Base-by-base conservation (phyloP, 2,113 vertebrate genomes). In the Ramphastos sulfuratus region DNA sequence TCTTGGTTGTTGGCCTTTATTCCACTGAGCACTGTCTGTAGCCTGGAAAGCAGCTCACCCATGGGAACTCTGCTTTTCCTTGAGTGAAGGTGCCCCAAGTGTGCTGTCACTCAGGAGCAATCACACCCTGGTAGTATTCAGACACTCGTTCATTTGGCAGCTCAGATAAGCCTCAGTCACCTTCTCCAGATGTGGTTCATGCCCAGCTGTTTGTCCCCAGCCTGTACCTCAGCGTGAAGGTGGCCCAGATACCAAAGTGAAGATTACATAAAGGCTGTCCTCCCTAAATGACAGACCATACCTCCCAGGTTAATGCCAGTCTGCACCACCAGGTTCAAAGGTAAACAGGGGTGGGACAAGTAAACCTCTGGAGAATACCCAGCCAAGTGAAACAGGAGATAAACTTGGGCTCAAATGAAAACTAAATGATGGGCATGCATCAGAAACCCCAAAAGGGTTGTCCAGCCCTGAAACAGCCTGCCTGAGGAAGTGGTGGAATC, bases 391-490 rank as follows among this genome's bases (percentile, higher is more conserved):
- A 83, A 73, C 15, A 18, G 3, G 18, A 73, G 31, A 75, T 58
- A 33, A 82, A 55, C 31, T 42, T 18, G 19, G 27, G 25, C 21
- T 67, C 61, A 31, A 50, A 31, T 14, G 37, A 83, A 58, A 24
- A 55, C 76, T 39, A 73, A 1, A 55, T 3, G 2, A 27, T 10
- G 20, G n/a, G 11, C 9, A 1, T 18, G 27, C 1, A 0, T 42
- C 85, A 73, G 39, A 64, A 65, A 30, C 17, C 27, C 39, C 8
- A 6, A 5, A 30, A 19, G 27, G 17, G 7, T 28, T 64, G 37
- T 64, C 24, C 15, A 42, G 61, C 15, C 7, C 61, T 64, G 25
- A 5, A 25, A 27, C 35, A 42, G 25, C 25, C 61, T 64, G 37
- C 25, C 37, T 27, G 25, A 15, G 31, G 66, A 31, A 69, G 44